These are phyloP conservation scores for Idaea dimidiata DNA, from an alignment of 2,888 invertebrate genomes.

Conservation along the genomic window DNA sequence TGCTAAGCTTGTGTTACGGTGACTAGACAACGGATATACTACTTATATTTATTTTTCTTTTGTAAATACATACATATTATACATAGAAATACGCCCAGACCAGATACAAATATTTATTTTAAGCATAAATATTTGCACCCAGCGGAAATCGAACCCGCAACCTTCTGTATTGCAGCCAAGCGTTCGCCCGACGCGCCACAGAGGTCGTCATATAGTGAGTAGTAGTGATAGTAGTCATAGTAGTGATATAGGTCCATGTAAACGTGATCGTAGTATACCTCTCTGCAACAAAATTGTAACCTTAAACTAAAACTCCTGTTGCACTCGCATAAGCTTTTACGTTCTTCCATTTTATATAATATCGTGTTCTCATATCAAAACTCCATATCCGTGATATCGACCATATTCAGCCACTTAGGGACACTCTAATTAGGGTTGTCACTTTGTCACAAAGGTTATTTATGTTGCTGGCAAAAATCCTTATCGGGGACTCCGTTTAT, in stretches of 20 bases:
- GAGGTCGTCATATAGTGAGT: too few relatives aligned
- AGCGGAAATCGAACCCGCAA: too few relatives aligned
- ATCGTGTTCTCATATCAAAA: conserved; percentile 30
- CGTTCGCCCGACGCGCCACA: too few relatives aligned
- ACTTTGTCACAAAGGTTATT: conserved; percentile 8
- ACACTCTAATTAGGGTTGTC: conserved; percentile 32
- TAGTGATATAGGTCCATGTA: not conserved
- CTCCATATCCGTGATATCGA: conserved; percentile 33
- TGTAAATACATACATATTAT: too few relatives aligned
- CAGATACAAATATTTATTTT: too few relatives aligned
- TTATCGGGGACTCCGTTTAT: conserved; percentile 24
- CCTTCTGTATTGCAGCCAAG: too few relatives aligned
- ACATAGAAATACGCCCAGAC: too few relatives aligned
- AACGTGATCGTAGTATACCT: conserved; percentile 8
- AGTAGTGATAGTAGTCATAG: too few relatives aligned
- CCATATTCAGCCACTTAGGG: conserved; percentile 41
- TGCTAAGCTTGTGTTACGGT: too few relatives aligned
- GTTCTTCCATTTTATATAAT: conserved; percentile 27
- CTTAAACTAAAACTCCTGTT: conserved; percentile 21
- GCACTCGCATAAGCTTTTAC: conserved; percentile 26
- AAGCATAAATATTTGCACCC: too few relatives aligned
- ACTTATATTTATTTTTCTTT: too few relatives aligned
- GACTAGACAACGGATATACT: too few relatives aligned
- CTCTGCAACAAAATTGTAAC: conserved; percentile 26
- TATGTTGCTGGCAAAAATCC: conserved; percentile 29